Base-by-base conservation (phyloP, 2,888 invertebrate genomes). In the Antheraea yamamai region DNA sequence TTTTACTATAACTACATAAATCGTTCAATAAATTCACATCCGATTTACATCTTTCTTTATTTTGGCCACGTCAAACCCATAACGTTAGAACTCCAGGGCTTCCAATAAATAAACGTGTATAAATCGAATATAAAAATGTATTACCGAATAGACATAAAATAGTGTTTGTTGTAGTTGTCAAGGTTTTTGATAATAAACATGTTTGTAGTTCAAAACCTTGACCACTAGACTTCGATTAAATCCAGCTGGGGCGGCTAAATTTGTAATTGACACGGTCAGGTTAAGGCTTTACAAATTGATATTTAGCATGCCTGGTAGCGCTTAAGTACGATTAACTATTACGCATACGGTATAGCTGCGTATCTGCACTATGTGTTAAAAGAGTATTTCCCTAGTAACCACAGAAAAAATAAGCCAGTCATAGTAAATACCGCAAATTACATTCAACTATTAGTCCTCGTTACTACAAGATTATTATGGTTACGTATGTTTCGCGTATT, bases 191-290 rank as follows among this genome's bases (percentile, higher is more conserved):
- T 66, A 66, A 66, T 66, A 66, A 66, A 66, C 30, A 30, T 66
- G 64, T 66, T 66, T 66, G 6, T 30, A 66, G 26, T 66, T 66
- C 30, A 66, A 20, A 66, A 30, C 64, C 64, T 66, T 66, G 64
- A 66, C 64, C 64, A 66, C 64, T 66, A 66, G 64, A 66, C 64
- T 30, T 66, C 16, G 26, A 26, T 64, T 66, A 66, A 66, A 66
- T 66, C 30, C 64, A 66, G 64, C 30, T 30, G 64, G 30, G 30
- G 26, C 64, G 64, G 30, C 64, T 66, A 66, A 66, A 66, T 66
- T 66, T 66, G 64, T 66, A 66, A 66, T 30, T 30, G 64, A 66
- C 64, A 66, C 64, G 64, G 64, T 66, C 64, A 66, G 64, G 64
- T 66, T 66, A 66, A 66, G 64, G 30, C 30, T 66, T 66, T 66